These are phyloP conservation scores for Yoshiicerus persimilis DNA, from an alignment of 1,140 invertebrate genomes.

Conservation along the genomic window DNA sequence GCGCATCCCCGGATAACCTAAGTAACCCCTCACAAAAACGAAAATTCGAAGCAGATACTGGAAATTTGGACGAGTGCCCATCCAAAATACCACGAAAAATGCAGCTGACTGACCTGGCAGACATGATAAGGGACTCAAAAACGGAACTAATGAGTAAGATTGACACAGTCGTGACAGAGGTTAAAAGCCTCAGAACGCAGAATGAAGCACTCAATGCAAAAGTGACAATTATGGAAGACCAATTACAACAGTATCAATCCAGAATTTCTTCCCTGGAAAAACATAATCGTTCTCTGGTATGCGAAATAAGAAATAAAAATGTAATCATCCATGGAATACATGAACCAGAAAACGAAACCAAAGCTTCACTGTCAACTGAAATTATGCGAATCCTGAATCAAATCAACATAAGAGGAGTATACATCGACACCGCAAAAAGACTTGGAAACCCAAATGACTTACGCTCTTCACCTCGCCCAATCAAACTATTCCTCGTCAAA, in stretches of 20 bases:
- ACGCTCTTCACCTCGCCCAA: neutral
- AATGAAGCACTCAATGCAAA: neutral
- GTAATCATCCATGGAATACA: neutral
- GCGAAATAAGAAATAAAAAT: neutral
- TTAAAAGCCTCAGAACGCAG: neutral
- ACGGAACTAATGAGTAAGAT: neutral
- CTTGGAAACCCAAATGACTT: neutral
- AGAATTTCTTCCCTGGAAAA: neutral
- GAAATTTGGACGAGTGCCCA: too few species aligned
- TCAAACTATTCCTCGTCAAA: neutral
- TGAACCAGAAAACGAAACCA: neutral
- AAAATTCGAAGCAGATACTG: too few species aligned
- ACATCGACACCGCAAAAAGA: neutral
- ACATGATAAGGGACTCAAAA: neutral
- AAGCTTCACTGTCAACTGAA: neutral
- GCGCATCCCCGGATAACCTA: too few species aligned
- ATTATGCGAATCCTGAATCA: neutral
- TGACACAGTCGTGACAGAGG: neutral
- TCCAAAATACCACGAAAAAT: too few species aligned
- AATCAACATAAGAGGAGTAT: neutral
- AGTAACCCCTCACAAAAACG: too few species aligned
- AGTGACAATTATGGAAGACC: neutral
- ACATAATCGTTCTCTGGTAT: neutral
- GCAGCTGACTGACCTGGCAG: neutral
- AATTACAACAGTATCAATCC: neutral